Evolutionary conservation across 53 echinoderm and acorn worm species (phyloP).

Genomic region (Henricia sp.): DNA sequence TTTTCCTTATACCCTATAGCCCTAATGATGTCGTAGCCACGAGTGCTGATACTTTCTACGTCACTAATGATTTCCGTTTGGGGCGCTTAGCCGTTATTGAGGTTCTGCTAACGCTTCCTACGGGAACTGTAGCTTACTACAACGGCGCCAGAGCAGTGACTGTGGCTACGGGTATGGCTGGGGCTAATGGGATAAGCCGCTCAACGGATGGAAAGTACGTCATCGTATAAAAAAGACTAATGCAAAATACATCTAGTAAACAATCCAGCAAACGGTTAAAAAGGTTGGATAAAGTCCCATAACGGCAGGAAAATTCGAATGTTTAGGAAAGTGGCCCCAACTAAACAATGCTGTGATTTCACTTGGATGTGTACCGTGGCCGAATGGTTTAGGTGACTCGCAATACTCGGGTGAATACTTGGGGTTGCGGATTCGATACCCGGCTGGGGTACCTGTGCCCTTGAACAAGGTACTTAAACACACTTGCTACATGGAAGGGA

Average conservation of each 20-base stretch:
- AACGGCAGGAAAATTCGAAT: not conserved
- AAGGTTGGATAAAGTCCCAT: no score
- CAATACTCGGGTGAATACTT: no score
- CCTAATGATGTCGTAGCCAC: conserved; percentile 72
- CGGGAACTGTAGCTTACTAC: conserved; percentile 66
- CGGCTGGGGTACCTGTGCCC: no score
- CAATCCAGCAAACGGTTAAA: no score
- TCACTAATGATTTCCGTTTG: conserved; percentile 14
- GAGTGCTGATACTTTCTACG: conserved; percentile 65
- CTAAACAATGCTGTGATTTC: not conserved
- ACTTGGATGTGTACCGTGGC: not conserved
- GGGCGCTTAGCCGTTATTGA: conserved; percentile 38
- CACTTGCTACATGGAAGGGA: no score
- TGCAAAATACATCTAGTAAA: not conserved
- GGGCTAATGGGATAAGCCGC: conserved; percentile 72
- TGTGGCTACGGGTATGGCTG: conserved; percentile 47
- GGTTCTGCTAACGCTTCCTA: conserved; percentile 27
- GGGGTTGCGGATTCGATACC: no score
- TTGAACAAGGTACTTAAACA: no score
- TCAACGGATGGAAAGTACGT: conserved; percentile 75
- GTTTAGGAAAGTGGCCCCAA: not conserved
- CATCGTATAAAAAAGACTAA: not conserved
- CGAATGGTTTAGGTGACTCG: no score
- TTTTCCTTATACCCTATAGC: no score
- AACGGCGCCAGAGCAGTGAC: conserved; percentile 53